Percentiles rank a stretch among this genome's conserved stretches.
These are phyloP conservation scores for Clanis bilineata DNA, from an alignment of 2,888 invertebrate species.

Conservation along the genomic window DNA sequence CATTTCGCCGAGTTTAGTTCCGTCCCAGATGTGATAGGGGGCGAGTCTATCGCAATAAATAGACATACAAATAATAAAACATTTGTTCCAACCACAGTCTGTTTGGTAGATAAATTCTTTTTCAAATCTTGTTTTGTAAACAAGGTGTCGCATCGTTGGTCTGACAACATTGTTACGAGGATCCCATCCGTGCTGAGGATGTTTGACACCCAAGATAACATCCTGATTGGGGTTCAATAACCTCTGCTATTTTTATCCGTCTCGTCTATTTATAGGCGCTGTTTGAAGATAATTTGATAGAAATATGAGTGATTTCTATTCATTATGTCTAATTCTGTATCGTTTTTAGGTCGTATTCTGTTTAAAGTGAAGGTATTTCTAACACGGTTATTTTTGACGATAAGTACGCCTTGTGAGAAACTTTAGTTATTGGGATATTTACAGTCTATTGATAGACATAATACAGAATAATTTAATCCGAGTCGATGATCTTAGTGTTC, in stretches of 20 bases:
- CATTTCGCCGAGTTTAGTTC: too few species aligned
- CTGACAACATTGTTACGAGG: background rate
- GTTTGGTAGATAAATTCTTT: too few species aligned
- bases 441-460: too few species aligned
- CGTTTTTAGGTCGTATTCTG: background rate
- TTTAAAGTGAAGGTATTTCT: background rate
- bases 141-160: background rate
- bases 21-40: too few species aligned
- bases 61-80: too few species aligned
- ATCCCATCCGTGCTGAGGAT: background rate
- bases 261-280: background rate
- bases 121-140: background rate
- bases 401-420: background rate
- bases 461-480: too few species aligned
- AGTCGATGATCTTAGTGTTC: too few species aligned
- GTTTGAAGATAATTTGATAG: background rate
- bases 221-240: slow-evolving; percentile 13
- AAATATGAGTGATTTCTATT: background rate
- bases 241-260: background rate
- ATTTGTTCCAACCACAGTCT: too few species aligned
- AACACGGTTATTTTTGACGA: background rate
- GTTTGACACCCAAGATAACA: slow-evolving; percentile 13
- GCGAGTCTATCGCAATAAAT: too few species aligned
- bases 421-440: too few species aligned
- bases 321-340: background rate